Percentiles rank a stretch among this genome's conserved stretches.
Conservation (phyloP, 2,888 invertebrate species). For the Biston betularia region DNA sequence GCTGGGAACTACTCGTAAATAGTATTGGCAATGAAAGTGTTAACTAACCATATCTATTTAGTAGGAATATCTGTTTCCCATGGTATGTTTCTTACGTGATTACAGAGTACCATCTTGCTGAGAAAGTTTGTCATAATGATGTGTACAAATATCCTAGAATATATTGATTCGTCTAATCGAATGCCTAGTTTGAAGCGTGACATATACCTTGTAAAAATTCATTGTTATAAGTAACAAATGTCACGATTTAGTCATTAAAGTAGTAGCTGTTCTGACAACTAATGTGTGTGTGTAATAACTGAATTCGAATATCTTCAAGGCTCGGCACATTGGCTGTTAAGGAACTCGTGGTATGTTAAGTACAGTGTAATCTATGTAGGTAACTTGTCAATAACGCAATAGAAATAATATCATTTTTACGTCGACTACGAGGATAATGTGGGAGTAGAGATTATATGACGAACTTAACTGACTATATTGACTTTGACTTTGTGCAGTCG, state of each 20-base stretch:
- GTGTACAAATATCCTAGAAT: no score
- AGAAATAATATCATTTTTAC: constrained; percentile 22
- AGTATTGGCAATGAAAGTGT: no score
- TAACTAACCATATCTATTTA: no score
- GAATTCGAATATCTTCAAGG: background rate
- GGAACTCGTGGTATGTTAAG: constrained; percentile 50
- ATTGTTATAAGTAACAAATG: constrained; percentile 50
- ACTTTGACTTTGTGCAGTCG: constrained; percentile 37
- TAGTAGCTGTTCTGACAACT: constrained; percentile 28
- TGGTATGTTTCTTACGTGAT: no score
- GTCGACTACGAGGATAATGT: constrained; percentile 6
- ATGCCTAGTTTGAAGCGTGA: constrained; percentile 32
- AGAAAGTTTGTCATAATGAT: no score
- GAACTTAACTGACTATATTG: constrained; percentile 37
- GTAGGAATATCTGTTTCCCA: no score
- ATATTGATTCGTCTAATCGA: no score
- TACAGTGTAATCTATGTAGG: constrained; percentile 49
- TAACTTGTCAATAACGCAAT: constrained; percentile 37
- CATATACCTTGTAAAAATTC: constrained; percentile 41
- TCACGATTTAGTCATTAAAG: constrained; percentile 67
- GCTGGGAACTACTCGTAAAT: no score
- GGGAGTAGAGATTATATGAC: constrained; percentile 15
- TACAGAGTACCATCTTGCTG: no score
- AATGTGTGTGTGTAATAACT: constrained; percentile 14
- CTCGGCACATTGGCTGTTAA: constrained; percentile 32